Evolutionary conservation across 2,113 vertebrate genomes (phyloP).

Genomic region (Siniperca chuatsi): DNA sequence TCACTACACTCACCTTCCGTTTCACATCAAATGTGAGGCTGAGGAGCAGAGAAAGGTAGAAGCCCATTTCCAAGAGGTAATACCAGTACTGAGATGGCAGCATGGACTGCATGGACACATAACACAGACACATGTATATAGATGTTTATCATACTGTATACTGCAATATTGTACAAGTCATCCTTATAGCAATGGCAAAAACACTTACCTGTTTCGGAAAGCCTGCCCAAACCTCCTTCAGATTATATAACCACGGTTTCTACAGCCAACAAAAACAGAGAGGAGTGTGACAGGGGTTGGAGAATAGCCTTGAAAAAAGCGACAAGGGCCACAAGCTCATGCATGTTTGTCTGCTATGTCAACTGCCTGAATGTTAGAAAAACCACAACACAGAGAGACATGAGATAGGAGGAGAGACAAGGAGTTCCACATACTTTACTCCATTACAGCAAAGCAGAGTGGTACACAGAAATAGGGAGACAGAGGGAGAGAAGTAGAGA

Average conservation of each 20-base stretch:
- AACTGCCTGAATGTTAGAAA: constrained; percentile 11
- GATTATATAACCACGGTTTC: constrained; percentile 96
- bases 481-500: background rate
- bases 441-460: background rate
- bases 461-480: background rate
- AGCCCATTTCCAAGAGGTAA: constrained; percentile 91
- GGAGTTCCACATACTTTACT: background rate
- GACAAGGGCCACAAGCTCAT: background rate
- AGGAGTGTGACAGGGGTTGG: background rate
- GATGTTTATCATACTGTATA: background rate
- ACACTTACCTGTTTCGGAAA: constrained; percentile 91
- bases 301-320: background rate
- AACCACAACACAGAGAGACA: background rate
- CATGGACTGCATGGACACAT: constrained; percentile 82
- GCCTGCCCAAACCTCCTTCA: constrained; percentile 90
- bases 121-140: background rate
- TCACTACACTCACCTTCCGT: constrained; percentile 88
- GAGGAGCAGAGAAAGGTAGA: constrained; percentile 93
- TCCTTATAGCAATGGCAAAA: background rate
- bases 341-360: constrained; percentile 16
- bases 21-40: constrained; percentile 89
- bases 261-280: constrained; percentile 71
- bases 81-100: constrained; percentile 95
- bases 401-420: background rate
- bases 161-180: background rate